Base-by-base conservation (phyloP, 2,113 vertebrate genomes). In the Phrynocephalus versicolor region DNA sequence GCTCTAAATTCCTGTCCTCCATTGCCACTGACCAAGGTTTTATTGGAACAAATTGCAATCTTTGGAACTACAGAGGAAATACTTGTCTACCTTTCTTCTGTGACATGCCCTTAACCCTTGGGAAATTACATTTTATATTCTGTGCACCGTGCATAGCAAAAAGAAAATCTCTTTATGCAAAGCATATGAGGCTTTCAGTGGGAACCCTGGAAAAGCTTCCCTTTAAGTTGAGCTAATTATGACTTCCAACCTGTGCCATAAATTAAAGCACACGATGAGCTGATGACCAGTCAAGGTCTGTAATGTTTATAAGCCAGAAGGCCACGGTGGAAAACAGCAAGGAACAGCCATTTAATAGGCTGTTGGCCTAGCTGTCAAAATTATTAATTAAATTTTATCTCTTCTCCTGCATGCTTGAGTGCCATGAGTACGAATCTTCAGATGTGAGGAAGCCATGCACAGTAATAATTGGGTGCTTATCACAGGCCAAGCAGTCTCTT, bases 301-400 rank as follows among this genome's bases (percentile, higher is more conserved):
- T 86, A 80, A 85, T 41, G 71, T 92, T 93, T 90, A 88, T 83
- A 90, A 93, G 94, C 83, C 74, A 1, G 85, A 90, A 92, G 95
- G 92, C 92, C 88, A 62, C 82, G 39, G 62, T 69, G 82, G 88
- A 90, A 91, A 92, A 85, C 88, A 86, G 83, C 78, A 81, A 89
- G 87, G 87, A 92, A 90, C 65, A 39, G 86, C 65, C 90, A 90
- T 55, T 37, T 87, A 87, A 91, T 90, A 89, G 90, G 84, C 91
- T 73, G 86, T 88, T 89, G 92, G 83, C 91, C 92, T 94, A 80
- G 39, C 88, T 75, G 73, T 91, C 92, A 91, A 93, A 94, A 94
- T 92, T 92, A 93, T 90, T 94, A 94, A 94, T 95, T 94, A 93
- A 88, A 89, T 90, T 91, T 93, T 94, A 90, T 91, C 90, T 92